Conservation (phyloP, 2,113 vertebrate species). For the Saiga tatarica region DNA sequence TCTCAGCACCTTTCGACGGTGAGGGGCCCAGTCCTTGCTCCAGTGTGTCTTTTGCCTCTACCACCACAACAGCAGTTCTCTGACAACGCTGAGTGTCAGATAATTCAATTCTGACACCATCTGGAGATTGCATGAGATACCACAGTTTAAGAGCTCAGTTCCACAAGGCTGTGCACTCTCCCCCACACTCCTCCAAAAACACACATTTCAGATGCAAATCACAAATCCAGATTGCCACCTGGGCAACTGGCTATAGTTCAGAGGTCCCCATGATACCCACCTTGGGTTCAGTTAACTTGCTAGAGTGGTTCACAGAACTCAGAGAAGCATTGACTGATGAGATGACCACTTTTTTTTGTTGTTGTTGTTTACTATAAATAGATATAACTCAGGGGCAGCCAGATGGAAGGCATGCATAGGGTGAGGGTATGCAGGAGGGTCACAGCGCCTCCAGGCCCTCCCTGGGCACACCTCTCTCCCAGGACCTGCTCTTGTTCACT, state of each 20-base stretch:
- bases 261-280: background rate
- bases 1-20: background rate
- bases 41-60: background rate
- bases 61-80: background rate
- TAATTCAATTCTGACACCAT: background rate
- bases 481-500: rapidly evolving
- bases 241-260: background rate
- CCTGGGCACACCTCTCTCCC: too few relatives aligned
- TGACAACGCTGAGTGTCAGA: background rate
- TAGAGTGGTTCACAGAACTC: background rate
- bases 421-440: background rate
- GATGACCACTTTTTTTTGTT: background rate
- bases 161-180: background rate
- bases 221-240: background rate
- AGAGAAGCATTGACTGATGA: background rate
- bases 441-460: rapidly evolving
- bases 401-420: background rate
- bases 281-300: background rate
- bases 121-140: background rate
- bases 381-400: background rate
- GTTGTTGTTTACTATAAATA: background rate
- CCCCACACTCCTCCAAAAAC: background rate
- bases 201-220: background rate
- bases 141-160: background rate
- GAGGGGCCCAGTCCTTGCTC: background rate